Percentiles rank a stretch among this genome's conserved stretches.
phyloP scores from a whole-genome alignment of 1,140 invertebrate species.

The Drosophila pandora region DNA sequence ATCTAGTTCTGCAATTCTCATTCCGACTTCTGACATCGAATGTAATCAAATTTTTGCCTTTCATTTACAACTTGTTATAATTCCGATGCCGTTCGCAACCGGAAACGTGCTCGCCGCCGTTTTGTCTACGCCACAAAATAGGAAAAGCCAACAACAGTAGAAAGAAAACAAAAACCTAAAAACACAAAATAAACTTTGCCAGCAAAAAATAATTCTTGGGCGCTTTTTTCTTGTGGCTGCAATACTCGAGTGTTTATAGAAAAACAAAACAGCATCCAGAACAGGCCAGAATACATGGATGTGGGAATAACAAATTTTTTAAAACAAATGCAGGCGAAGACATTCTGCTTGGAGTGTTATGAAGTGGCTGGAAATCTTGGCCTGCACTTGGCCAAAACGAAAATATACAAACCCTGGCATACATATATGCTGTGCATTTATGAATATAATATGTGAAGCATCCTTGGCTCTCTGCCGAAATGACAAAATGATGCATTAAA shows the following conservation, averaged over 20 bases:
- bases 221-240: slow-evolving; percentile 12
- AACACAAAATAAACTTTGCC: slow-evolving; percentile 51
- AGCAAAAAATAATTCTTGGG: slow-evolving; percentile 40
- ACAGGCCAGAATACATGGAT: background rate
- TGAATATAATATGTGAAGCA: slow-evolving; percentile 44
- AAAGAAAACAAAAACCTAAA: slow-evolving; percentile 27
- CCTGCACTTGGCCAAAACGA: slow-evolving; percentile 44
- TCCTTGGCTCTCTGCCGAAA: slow-evolving; percentile 64
- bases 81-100: slow-evolving; percentile 55
- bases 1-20: slow-evolving; percentile 52
- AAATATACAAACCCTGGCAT: background rate
- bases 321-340: slow-evolving; percentile 27
- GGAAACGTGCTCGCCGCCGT: slow-evolving; percentile 57
- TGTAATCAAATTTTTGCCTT: slow-evolving; percentile 67
- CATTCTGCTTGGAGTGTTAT: slow-evolving; percentile 51
- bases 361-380: slow-evolving; percentile 65
- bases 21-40: slow-evolving; percentile 40
- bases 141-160: slow-evolving; percentile 38
- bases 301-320: slow-evolving; percentile 10
- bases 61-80: slow-evolving; percentile 66
- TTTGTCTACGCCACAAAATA: slow-evolving; percentile 62
- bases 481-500: slow-evolving; percentile 70
- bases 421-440: slow-evolving; percentile 29
- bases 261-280: slow-evolving; percentile 28
- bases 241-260: slow-evolving; percentile 21